Conservation (phyloP, 2,113 vertebrate genomes). For the Percopsis transmontana region DNA sequence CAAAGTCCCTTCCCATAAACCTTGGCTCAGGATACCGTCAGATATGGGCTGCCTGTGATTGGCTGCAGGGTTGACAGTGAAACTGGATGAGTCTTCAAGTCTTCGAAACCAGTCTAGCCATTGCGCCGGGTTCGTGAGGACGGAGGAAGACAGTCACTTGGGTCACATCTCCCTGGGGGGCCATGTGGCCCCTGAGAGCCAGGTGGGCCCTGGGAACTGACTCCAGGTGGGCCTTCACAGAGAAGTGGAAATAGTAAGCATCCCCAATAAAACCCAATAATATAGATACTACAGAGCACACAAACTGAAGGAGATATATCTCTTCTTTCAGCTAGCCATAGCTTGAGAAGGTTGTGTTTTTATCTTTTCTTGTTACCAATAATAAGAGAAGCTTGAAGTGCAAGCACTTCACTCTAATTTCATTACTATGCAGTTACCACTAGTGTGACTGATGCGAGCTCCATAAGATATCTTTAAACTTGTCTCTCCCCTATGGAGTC, state of each 20-base stretch:
- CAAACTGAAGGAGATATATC: constrained; percentile 1
- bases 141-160: constrained; percentile 82
- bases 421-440: no score
- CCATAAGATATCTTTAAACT: no score
- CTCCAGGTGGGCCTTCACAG: constrained; percentile 76
- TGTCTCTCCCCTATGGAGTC: no score
- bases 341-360: not conserved
- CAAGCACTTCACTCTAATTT: no score
- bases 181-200: constrained; percentile 85
- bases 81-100: constrained; percentile 34
- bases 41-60: constrained; percentile 3
- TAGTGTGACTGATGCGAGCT: no score
- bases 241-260: constrained; percentile 33
- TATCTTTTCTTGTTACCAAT: constrained; percentile 23
- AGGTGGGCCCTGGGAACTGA: constrained; percentile 76
- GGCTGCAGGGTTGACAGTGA: constrained; percentile 28
- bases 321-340: constrained; percentile 16
- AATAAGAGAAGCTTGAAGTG: no score
- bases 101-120: constrained; percentile 42
- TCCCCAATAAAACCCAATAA: no score
- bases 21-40: constrained; percentile 21
- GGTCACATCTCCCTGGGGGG: constrained; percentile 84
- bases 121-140: constrained; percentile 66
- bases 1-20: not conserved
- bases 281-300: no score